Evolutionary conservation across 2,888 invertebrate species (phyloP).

Genomic region (Sesamia inferens): DNA sequence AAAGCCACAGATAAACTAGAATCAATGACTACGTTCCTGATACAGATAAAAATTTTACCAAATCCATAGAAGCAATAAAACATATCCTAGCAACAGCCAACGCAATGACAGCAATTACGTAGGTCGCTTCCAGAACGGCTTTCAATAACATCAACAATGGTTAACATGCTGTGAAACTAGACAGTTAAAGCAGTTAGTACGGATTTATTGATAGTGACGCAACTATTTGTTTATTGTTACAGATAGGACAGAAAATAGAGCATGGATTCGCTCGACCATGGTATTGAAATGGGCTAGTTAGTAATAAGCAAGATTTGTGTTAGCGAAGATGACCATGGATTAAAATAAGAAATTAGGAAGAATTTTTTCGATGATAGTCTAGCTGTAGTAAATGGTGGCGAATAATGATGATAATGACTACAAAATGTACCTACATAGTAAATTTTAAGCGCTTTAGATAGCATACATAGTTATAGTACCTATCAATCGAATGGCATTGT

Average conservation of each 20-base stretch:
- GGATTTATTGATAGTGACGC: slow-evolving; percentile 44
- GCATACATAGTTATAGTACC: neutral
- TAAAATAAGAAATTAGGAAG: neutral
- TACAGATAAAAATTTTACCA: neutral
- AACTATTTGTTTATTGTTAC: slow-evolving; percentile 35
- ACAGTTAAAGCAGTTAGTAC: slow-evolving; percentile 27
- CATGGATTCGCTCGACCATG: slow-evolving; percentile 23
- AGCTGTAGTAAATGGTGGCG: neutral
- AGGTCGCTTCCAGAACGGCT: slow-evolving; percentile 21
- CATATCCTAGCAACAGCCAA: slow-evolving; percentile 4
- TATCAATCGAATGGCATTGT: neutral
- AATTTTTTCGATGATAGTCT: neutral
- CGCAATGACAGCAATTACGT: slow-evolving; percentile 9
- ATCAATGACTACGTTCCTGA: neutral
- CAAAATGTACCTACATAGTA: neutral
- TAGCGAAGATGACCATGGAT: slow-evolving; percentile 3
- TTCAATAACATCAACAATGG: slow-evolving; percentile 42
- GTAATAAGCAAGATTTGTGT: slow-evolving; percentile 24
- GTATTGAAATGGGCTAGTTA: slow-evolving; percentile 36
- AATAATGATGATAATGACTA: neutral
- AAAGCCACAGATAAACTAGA: neutral
- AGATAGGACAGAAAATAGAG: slow-evolving; percentile 49
- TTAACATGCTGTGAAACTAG: slow-evolving; percentile 30
- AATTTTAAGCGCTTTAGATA: neutral
- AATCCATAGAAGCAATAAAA: neutral